Evolutionary conservation across 2,113 vertebrate genomes (phyloP), one percentile per base, ranked within the genome.

Genomic region (Meriones unguiculatus): DNA sequence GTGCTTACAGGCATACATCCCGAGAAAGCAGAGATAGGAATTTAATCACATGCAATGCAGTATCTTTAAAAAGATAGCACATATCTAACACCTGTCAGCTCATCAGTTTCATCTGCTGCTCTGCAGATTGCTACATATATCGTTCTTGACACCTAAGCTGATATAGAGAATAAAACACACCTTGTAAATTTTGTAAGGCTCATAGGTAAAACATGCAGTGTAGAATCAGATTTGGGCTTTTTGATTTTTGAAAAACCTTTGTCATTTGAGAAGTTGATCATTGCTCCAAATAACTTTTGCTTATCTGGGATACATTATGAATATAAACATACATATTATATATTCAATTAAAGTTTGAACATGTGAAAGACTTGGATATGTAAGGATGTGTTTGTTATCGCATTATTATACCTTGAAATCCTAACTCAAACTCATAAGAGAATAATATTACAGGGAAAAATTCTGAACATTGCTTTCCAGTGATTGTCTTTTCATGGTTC

Each of bases 111-210:
- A 8, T 96, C 52, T 96, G 76, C 70, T 92, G 88, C 24, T 95
- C 89, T 93, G 24, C 38, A 97, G 97, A 96, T 96, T 97, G 82
- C 89, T 96, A 76, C 70, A 70, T 62, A 75, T n/a, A 98, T 98
- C 98, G 75, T 96, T 95, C 50, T 75, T 92, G 82, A 93, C 50
- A 91, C 54, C 41, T n/a, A 89, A 91, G 95, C 38, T 89, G 24
- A 46, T 86, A 75, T 5, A 64, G 30, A 95, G 59, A 96, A 94
- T 98, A 84, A 97, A 98, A 70, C 22, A 88, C 0, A 14, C 38
- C 59, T 92, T 90, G 81, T 3, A 90, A 94, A 30, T 97, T 85
- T 73, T 84, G 1, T 73, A 90, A 95, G 62, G 64, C 38, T 85
- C 84, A 90, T 22, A 90, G 80, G 32, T 3, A 72, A 97, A 22